These are phyloP conservation scores for Mus spretus DNA, from an alignment of 2,797 vertebrate species.

Conservation along the genomic window DNA sequence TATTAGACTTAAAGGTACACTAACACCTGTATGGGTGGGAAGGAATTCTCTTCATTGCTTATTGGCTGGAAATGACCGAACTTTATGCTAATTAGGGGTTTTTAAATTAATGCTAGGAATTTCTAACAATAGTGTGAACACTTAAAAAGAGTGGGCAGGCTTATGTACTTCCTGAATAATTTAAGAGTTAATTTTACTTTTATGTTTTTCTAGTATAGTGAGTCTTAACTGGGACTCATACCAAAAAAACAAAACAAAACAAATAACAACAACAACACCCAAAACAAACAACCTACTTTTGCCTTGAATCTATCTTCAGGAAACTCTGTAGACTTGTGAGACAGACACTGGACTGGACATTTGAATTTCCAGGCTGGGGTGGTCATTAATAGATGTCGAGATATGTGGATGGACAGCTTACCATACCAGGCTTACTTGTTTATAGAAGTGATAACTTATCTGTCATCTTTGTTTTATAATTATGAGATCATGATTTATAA, in stretches of 20 bases:
- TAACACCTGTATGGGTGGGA: background rate
- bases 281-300: background rate
- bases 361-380: background rate
- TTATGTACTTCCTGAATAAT: background rate
- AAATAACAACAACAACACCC: background rate
- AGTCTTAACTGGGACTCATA: background rate
- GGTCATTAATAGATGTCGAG: background rate
- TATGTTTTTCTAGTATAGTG: background rate
- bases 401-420: background rate
- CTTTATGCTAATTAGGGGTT: background rate
- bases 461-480: background rate
- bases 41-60: background rate
- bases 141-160: background rate
- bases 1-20: background rate
- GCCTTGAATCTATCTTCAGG: background rate
- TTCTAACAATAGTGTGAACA: background rate
- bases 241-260: background rate
- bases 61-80: background rate
- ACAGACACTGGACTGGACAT: background rate
- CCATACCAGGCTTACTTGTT: background rate
- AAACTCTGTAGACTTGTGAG: background rate
- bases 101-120: background rate
- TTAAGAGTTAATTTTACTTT: constrained; percentile 31
- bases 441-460: background rate
- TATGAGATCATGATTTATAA: constrained; percentile 23